phyloP scores from a whole-genome alignment of 2,113 vertebrate species.

The Erpornis zantholeuca region DNA sequence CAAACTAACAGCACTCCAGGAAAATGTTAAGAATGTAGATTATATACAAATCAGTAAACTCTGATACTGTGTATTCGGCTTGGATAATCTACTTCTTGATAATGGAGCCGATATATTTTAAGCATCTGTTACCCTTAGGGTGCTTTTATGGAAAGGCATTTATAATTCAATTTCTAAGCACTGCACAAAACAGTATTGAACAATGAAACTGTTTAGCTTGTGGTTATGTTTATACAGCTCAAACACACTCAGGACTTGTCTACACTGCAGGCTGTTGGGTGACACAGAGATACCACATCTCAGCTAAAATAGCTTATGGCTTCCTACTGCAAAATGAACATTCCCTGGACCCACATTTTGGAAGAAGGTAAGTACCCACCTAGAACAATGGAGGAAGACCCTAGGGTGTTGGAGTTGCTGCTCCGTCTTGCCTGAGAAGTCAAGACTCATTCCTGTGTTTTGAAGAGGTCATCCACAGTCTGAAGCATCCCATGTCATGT shows the following conservation, averaged over 20 bases:
- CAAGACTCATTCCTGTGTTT: background rate
- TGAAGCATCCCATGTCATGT: background rate
- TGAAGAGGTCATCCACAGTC: background rate
- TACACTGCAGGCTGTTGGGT: background rate
- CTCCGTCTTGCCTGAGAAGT: background rate
- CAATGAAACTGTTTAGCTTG: background rate
- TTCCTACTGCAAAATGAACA: background rate
- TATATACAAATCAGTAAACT: slow-evolving; percentile 35
- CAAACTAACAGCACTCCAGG: slow-evolving; percentile 49
- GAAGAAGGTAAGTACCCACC: background rate
- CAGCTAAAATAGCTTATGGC: background rate
- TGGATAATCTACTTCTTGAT: slow-evolving; percentile 37
- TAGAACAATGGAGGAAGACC: background rate
- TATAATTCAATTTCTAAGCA: background rate
- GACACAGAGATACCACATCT: background rate
- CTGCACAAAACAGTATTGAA: background rate
- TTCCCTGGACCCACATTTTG: background rate
- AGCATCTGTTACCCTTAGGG: background rate
- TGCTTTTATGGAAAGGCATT: slow-evolving; percentile 1
- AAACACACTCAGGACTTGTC: background rate
- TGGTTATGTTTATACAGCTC: background rate
- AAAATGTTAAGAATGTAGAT: slow-evolving; percentile 56
- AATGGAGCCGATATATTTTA: background rate
- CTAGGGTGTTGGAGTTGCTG: background rate
- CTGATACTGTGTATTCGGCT: slow-evolving; percentile 20